These are phyloP conservation scores for Drosophila malerkotliana DNA, from an alignment of 1,140 invertebrate species.

Conservation along the genomic window DNA sequence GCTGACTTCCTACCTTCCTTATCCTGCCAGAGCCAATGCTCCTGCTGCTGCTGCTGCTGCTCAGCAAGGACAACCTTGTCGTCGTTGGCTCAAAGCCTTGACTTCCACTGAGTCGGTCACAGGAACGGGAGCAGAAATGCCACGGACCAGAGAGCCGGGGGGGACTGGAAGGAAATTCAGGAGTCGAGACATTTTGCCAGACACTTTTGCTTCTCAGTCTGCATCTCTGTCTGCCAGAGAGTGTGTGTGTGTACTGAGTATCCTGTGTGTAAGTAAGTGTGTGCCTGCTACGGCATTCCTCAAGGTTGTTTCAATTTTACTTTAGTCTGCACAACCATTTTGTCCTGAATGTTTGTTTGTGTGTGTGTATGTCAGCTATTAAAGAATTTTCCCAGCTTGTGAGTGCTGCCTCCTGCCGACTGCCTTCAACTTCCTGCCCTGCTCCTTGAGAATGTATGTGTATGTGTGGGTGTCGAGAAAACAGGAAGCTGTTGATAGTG, in stretches of 20 bases:
- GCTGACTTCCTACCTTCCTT: constrained; percentile 25
- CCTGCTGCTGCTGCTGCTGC: constrained; percentile 8
- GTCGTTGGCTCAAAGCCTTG: constrained; percentile 51
- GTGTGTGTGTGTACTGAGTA: constrained; percentile 14
- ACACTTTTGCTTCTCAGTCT: constrained; percentile 60
- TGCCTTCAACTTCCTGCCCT: constrained; percentile 2
- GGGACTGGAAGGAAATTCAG: constrained; percentile 54
- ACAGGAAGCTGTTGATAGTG: constrained; percentile 81
- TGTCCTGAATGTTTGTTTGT: constrained; percentile 28
- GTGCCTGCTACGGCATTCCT: constrained; percentile 70
- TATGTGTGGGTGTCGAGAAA: constrained; percentile 29
- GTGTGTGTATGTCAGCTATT: constrained; percentile 44
- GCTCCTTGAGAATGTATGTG: constrained; percentile 8
- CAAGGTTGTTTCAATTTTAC: constrained; percentile 82
- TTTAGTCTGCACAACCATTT: constrained; percentile 67
- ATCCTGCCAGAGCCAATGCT: constrained; percentile 23
- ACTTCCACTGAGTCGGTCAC: constrained; percentile 59
- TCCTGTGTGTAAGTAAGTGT: constrained; percentile 31
- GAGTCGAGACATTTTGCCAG: constrained; percentile 80
- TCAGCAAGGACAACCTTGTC: constrained; percentile 45
- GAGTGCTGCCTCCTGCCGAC: constrained; percentile 4
- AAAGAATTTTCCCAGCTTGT: constrained; percentile 60
- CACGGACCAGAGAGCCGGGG: not conserved
- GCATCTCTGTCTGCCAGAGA: constrained; percentile 25
- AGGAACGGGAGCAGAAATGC: constrained; percentile 12